Conservation (phyloP, 2,797 vertebrate genomes). For the Periophthalmus magnuspinnatus region DNA sequence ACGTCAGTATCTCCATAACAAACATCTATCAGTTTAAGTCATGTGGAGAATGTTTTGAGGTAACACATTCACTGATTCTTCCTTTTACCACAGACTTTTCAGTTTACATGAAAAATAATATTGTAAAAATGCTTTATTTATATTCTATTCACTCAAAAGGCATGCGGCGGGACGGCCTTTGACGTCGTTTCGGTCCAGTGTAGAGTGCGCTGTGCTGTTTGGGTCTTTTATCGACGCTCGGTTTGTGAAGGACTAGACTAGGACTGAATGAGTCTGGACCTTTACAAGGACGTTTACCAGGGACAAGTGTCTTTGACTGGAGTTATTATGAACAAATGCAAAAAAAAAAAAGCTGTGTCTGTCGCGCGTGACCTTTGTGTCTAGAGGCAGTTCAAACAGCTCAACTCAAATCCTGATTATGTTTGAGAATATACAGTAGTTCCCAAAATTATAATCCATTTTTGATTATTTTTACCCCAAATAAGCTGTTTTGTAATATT, state of each 20-base stretch:
- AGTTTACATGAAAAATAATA: not conserved
- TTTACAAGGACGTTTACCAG: not conserved
- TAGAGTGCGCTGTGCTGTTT: not conserved
- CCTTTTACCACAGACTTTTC: not conserved
- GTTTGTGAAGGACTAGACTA: not conserved
- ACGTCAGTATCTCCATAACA: too few relatives aligned
- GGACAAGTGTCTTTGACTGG: not conserved
- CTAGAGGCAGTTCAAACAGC: not conserved
- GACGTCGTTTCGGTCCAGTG: not conserved
- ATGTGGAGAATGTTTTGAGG: not conserved
- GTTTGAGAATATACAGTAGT: too few relatives aligned
- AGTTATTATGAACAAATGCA: not conserved
- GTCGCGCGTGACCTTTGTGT: not conserved
- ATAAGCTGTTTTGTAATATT: too few relatives aligned
- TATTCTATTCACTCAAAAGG: not conserved
- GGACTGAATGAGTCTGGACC: not conserved
- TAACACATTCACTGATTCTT: not conserved
- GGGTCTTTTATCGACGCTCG: not conserved
- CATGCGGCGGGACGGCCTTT: not conserved
- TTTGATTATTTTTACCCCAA: too few relatives aligned
- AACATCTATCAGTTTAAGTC: not conserved
- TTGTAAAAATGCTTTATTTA: not conserved
- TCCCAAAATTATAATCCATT: too few relatives aligned
- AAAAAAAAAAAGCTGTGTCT: not conserved
- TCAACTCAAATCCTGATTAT: not conserved